Base-by-base conservation (phyloP, 2,888 invertebrate species). In the Dastarcus helophoroides region DNA sequence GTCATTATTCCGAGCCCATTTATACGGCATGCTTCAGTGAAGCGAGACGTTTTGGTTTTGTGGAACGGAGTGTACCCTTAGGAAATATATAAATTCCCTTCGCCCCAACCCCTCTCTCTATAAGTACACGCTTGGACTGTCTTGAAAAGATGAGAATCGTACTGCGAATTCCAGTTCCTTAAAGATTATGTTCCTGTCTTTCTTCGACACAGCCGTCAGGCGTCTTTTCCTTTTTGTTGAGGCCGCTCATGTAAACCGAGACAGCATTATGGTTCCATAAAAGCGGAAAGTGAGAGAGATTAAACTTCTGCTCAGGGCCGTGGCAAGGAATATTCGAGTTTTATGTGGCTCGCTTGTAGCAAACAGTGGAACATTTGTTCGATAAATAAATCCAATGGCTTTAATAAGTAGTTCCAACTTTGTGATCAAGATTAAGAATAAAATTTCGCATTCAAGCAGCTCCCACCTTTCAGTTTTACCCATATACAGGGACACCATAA, bases 101-200 rank as follows among this genome's bases (percentile, higher is more conserved):
- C 34, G 29, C 42, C 37, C 23, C 36, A 32, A 22, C 36, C 39
- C 37, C 38, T 37, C 36, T 25, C 47, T 46, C 47, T 49, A 48
- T 53, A 55, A 56, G 56, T 58, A 54, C 51, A 58, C 56, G 56
- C 54, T 56, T 53, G 56, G 56, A 55, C 54, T 56, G 54, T 54
- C 56, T 54, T 50, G 56, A 58, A 57, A 58, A 58, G 56, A 58
- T 53, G 58, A 57, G 54, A 54, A 56, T 57, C 57, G 55, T 48
- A 50, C 53, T 53, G 57, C 56, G 52, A 59, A 60, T 60, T 59
- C 54, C 55, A 56, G 56, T 56, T 58, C 53, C 55, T 58, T 54
- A 54, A n/a, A 58, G 58, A 58, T 57, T 55, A 48, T 51, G 44
- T 37, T 32, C 38, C 48, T 36, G 37, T 55, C 53, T 53, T 44